Percentiles rank a stretch among this genome's conserved stretches.
Evolutionary conservation across 2,113 vertebrate species (phyloP).

Genomic region (Dicentrarchus labrax): DNA sequence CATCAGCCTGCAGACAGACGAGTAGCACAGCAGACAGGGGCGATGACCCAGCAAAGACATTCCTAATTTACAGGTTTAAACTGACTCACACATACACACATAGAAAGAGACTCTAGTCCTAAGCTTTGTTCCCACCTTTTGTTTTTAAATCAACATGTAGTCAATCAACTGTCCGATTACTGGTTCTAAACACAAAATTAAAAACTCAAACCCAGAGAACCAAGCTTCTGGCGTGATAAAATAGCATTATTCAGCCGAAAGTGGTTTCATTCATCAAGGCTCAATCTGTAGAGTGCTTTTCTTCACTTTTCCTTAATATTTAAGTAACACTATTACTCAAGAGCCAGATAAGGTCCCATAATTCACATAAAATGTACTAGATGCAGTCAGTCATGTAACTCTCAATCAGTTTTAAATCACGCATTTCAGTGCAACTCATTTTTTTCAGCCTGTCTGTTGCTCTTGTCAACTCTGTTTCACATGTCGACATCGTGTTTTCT

Average conservation of each 20-base stretch:
- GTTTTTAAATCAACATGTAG: slow-evolving; percentile 20
- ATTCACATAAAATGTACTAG: background rate
- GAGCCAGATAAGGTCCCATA: background rate
- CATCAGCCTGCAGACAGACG: slow-evolving; percentile 53
- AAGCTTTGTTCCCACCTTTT: background rate
- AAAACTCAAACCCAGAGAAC: slow-evolving; percentile 14
- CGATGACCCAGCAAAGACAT: slow-evolving; percentile 51
- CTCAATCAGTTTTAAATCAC: slow-evolving; percentile 10
- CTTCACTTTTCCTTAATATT: background rate
- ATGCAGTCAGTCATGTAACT: slow-evolving; percentile 4
- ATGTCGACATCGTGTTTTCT: background rate
- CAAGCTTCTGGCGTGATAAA: slow-evolving; percentile 18
- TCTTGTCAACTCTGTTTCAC: background rate
- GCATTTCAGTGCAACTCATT: slow-evolving; percentile 8
- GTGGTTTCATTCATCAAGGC: background rate
- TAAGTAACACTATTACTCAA: background rate
- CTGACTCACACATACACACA: background rate
- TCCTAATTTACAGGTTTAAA: slow-evolving; percentile 22
- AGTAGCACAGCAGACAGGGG: slow-evolving; percentile 37
- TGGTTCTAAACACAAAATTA: slow-evolving; percentile 15
- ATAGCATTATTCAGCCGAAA: slow-evolving; percentile 1
- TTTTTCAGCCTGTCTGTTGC: background rate
- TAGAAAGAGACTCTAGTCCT: background rate
- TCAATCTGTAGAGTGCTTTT: slow-evolving; percentile 16
- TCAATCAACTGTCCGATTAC: slow-evolving; percentile 10